Conservation (phyloP, 2,888 invertebrate species). For the Drosophila borborema region DNA sequence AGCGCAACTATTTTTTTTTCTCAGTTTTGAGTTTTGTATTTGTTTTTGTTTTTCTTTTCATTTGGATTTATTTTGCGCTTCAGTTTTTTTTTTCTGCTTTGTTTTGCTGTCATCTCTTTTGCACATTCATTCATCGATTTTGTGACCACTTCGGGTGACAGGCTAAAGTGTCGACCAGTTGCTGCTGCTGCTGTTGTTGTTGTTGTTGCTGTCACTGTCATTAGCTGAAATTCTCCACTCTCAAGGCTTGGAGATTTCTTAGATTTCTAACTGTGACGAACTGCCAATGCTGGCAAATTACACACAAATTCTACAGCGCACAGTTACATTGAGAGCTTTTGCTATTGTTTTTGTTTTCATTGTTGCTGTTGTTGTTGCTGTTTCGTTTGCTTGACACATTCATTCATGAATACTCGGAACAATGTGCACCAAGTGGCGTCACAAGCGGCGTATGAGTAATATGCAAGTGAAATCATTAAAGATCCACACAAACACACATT, state of each 20-base stretch:
- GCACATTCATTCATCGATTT: conserved; percentile 64
- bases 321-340: conserved; percentile 33
- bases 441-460: conserved; percentile 58
- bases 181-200: conserved; percentile 3
- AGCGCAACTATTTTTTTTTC: conserved; percentile 46
- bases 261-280: conserved; percentile 16
- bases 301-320: conserved; percentile 15
- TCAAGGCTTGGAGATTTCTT: conserved; percentile 38
- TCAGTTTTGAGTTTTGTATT: background rate
- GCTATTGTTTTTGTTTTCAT: conserved; percentile 1
- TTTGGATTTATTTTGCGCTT: conserved; percentile 25
- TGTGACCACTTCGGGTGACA: conserved; percentile 45
- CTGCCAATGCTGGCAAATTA: conserved; percentile 9
- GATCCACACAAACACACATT: background rate
- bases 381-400: conserved; percentile 23
- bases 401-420: conserved; percentile 38
- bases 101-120: conserved; percentile 44
- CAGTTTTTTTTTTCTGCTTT: conserved; percentile 16
- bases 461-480: conserved; percentile 31
- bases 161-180: conserved; percentile 40
- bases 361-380: background rate
- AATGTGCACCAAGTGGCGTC: conserved; percentile 47
- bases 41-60: conserved; percentile 29
- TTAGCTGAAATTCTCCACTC: conserved; percentile 38
- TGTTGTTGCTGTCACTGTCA: conserved; percentile 1